Percentiles rank a stretch among this genome's conserved stretches.
phyloP scores from a whole-genome alignment of 1,140 invertebrate genomes.

The Holcopasites calliopsidis region DNA sequence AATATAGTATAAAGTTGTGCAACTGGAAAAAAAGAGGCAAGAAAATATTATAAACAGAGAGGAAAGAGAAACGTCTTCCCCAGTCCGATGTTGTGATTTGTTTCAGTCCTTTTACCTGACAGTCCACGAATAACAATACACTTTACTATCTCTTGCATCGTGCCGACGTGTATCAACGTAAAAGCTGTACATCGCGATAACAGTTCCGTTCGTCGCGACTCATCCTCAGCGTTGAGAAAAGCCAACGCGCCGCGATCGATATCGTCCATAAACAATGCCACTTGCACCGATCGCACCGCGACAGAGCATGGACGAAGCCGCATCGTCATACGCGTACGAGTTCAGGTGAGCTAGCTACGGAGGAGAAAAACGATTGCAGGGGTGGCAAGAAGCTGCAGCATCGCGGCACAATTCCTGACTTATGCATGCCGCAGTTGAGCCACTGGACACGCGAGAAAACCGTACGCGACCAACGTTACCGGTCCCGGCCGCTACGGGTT shows the following conservation, averaged over 20 bases:
- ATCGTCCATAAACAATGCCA: conserved; percentile 30
- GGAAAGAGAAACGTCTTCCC: background rate
- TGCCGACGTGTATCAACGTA: too few species aligned
- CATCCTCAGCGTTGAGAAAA: too few species aligned
- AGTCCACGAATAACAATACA: conserved; percentile 7
- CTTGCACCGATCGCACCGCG: background rate
- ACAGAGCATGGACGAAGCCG: background rate
- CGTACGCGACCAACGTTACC: conserved; percentile 60
- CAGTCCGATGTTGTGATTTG: background rate
- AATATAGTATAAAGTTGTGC: background rate
- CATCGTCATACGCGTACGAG: background rate
- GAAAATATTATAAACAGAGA: background rate
- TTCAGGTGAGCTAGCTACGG: background rate
- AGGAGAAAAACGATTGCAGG: too few species aligned
- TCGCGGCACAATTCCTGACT: conserved; percentile 65
- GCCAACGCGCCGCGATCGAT: too few species aligned
- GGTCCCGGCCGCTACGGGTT: conserved; percentile 14
- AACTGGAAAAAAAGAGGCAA: background rate
- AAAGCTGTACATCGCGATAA: too few species aligned
- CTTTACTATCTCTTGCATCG: background rate
- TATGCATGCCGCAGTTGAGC: conserved; percentile 67
- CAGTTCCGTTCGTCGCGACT: too few species aligned
- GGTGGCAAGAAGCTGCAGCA: background rate
- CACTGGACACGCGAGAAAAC: conserved; percentile 64
- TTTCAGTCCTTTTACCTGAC: conserved; percentile 4